Percentiles rank a stretch among this genome's conserved stretches.
These are phyloP conservation scores for Mionectes olivaceus DNA, from an alignment of 2,797 vertebrate species.

Conservation along the genomic window DNA sequence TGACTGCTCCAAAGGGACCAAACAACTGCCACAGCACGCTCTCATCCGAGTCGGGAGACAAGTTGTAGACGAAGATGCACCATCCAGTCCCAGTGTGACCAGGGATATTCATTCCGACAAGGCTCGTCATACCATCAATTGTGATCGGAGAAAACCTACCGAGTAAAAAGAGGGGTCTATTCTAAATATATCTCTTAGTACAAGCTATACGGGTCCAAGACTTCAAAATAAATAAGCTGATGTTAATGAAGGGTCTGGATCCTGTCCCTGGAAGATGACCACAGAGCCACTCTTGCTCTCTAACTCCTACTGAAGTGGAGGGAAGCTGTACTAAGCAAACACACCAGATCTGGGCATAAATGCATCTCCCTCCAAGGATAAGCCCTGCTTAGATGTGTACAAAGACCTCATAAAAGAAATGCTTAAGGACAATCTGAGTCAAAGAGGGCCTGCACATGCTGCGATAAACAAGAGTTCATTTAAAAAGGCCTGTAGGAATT, in stretches of 20 bases:
- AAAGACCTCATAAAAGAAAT: background rate
- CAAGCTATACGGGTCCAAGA: slow-evolving; percentile 17
- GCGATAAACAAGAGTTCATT: background rate
- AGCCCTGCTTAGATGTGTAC: background rate
- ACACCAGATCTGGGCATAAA: background rate
- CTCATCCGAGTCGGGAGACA: slow-evolving; percentile 98
- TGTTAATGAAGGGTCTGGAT: background rate
- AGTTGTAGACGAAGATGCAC: slow-evolving; percentile 99
- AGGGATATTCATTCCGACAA: slow-evolving; percentile 99
- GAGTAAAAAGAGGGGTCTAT: slow-evolving; percentile 77
- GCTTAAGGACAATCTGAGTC: background rate
- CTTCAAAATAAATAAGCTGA: background rate
- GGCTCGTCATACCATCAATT: slow-evolving; percentile 99
- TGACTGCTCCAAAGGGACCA: slow-evolving; percentile 97
- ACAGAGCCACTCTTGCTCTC: background rate
- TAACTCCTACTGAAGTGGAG: background rate
- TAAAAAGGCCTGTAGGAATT: background rate
- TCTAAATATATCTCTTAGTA: slow-evolving; percentile 81
- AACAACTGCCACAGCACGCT: slow-evolving; percentile 99
- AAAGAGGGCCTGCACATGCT: background rate
- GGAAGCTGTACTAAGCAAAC: background rate
- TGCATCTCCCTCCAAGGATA: background rate
- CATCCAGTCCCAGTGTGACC: slow-evolving; percentile 99
- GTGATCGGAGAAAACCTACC: slow-evolving; percentile 98
- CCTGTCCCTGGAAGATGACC: background rate